Base-by-base conservation (phyloP, 1,140 invertebrate genomes). In the Drosophila kikkawai region DNA sequence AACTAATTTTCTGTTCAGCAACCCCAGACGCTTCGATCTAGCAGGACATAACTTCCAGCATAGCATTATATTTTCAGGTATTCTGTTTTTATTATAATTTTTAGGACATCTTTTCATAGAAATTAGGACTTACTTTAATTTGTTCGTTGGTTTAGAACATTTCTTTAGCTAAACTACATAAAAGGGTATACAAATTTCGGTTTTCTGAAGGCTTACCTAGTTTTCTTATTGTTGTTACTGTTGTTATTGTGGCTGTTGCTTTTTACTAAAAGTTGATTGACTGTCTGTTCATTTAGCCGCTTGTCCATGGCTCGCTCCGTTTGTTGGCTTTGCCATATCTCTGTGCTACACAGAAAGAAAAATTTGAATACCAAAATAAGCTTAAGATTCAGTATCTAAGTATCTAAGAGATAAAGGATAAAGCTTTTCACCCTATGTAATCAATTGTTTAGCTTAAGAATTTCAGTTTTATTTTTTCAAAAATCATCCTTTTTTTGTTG, bases 191-290 rank as follows among this genome's bases (percentile, higher is more conserved):
- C 2, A 11, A 39, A 26, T 13, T 39, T 56, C 53, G 53, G 13
- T 0, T 39, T 26, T 1, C 2, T 7, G 0, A 0, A 11, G 19
- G 7, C 34, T 22, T 55, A 55, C 19, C 19, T 58, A 58, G 15
- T 58, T 26, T 58, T 29, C 15, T 17, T 58, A 58, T 65, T 65
- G 80, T 56, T 61, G 66, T 76, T 59, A 68, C 41, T 36, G 56
- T 58, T 63, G 50, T n/a, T 47, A 63, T 53, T 60, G 71, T 73
- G 57, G 82, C 57, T 79, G 83, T 77, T 75, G 70, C 75, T 79
- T 73, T 88, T 88, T 76, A 73, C 79, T 84, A 81, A 90, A 85
- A 90, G 85, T 90, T 90, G 85, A 90, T 90, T 88, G 85, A 88
- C 85, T 88, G 85, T 87, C 83, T 88, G 83, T 84, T 88, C 83